Conservation (phyloP, 2,888 invertebrate species). For the Smittia sp. region DNA sequence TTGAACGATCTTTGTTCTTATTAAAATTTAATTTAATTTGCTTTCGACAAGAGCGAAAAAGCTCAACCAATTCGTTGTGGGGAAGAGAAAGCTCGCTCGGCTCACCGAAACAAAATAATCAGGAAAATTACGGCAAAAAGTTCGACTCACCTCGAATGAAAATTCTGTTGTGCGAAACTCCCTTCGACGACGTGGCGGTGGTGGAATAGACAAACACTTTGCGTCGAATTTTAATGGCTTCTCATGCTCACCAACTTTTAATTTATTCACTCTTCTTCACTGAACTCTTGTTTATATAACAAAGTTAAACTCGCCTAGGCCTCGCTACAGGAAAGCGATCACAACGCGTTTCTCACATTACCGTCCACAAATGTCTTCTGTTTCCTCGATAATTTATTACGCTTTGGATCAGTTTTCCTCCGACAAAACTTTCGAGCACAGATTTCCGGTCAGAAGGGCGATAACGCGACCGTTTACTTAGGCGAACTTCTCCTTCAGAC, state of each 20-base stretch:
- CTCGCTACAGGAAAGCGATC: background rate
- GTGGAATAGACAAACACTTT: background rate
- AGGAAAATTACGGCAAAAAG: too few species aligned
- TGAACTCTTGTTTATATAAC: slow-evolving; percentile 1
- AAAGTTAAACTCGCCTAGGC: background rate
- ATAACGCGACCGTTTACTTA: too few species aligned
- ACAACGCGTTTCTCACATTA: too few species aligned
- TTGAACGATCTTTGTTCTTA: slow-evolving; percentile 1
- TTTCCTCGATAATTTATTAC: background rate
- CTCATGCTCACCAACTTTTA: slow-evolving; percentile 15
- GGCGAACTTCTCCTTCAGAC: too few species aligned
- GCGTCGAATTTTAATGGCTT: slow-evolving; percentile 21
- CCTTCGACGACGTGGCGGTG: background rate
- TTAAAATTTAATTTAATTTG: slow-evolving; percentile 33
- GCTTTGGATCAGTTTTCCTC: background rate
- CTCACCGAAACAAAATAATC: too few species aligned
- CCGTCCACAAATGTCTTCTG: background rate
- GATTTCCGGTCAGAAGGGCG: background rate
- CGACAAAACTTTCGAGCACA: slow-evolving; percentile 1
- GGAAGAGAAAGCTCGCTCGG: background rate
- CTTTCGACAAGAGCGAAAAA: background rate
- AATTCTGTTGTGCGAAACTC: too few species aligned
- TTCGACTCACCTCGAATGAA: too few species aligned
- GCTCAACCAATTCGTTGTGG: too few species aligned
- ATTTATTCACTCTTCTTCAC: slow-evolving; percentile 6